These are phyloP conservation scores for Scaptomyza cyrtandrae DNA, from an alignment of 2,888 invertebrate species.

Conservation along the genomic window DNA sequence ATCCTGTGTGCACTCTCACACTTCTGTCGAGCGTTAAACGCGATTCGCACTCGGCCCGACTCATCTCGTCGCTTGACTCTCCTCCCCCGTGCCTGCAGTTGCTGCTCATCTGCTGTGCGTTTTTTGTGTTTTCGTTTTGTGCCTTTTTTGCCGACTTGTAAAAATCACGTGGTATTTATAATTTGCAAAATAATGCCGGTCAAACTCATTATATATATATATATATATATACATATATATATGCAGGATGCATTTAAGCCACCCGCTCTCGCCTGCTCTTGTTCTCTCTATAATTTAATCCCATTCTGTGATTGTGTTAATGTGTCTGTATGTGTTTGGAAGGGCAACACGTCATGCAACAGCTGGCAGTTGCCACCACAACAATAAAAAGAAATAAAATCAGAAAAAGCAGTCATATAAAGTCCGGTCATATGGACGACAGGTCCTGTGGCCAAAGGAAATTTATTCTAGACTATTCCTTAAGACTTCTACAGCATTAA, in stretches of 20 bases:
- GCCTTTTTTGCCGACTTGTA: conserved; percentile 60
- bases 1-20: conserved; percentile 50
- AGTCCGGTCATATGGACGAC: conserved; percentile 2
- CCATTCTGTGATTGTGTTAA: neutral
- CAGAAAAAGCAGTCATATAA: conserved; percentile 5
- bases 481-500: neutral
- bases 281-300: conserved; percentile 1
- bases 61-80: neutral
- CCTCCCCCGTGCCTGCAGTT: neutral
- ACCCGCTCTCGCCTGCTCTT: conserved; percentile 2
- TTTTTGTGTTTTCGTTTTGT: conserved; percentile 38
- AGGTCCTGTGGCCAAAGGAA: neutral
- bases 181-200: conserved; percentile 77
- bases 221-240: neutral
- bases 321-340: conserved; percentile 10
- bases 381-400: conserved; percentile 24
- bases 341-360: conserved; percentile 52
- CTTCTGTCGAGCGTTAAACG: conserved; percentile 35
- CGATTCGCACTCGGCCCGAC: conserved; percentile 34
- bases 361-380: conserved; percentile 48
- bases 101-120: conserved; percentile 18
- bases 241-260: conserved; percentile 17
- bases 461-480: neutral
- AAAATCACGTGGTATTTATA: conserved; percentile 70
- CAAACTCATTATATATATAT: conserved; percentile 63